Conservation (phyloP, 2,113 vertebrate species). For the Butastur rufipennis region DNA sequence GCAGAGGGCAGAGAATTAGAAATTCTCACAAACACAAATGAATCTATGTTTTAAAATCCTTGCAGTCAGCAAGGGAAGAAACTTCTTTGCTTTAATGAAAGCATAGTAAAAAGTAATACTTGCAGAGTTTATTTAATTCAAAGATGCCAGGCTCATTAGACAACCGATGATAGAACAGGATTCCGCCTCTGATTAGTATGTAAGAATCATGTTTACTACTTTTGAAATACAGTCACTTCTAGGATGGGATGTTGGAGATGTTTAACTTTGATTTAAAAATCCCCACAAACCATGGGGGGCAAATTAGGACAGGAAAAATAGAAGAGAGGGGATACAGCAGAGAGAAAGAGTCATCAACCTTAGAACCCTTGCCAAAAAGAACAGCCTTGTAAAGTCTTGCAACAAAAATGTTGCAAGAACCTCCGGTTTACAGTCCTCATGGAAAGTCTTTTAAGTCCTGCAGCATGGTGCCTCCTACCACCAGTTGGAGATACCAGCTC, state of each 20-base stretch:
- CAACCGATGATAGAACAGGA: not conserved
- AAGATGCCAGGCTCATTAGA: not conserved
- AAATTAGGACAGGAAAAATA: not conserved
- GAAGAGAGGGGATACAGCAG: not conserved
- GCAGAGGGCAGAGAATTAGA: not conserved
- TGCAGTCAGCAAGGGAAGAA: not conserved
- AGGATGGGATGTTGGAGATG: not conserved
- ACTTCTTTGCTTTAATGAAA: constrained; percentile 30
- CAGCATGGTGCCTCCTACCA: not conserved
- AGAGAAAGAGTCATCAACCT: not conserved
- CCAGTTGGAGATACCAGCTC: not conserved
- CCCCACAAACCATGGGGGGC: not conserved
- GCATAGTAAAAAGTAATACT: constrained; percentile 31
- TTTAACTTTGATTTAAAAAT: not conserved
- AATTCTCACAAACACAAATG: not conserved
- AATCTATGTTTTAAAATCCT: not conserved
- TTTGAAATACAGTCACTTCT: not conserved
- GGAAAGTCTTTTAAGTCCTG: not conserved
- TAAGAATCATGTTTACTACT: not conserved
- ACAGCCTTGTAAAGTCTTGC: not conserved
- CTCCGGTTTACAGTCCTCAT: not conserved
- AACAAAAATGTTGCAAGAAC: not conserved
- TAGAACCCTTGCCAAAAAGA: not conserved
- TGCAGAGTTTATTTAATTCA: constrained; percentile 39
- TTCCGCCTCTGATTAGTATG: not conserved